Conservation (phyloP, 2,113 vertebrate species). For the Stictonetta naevosa region DNA sequence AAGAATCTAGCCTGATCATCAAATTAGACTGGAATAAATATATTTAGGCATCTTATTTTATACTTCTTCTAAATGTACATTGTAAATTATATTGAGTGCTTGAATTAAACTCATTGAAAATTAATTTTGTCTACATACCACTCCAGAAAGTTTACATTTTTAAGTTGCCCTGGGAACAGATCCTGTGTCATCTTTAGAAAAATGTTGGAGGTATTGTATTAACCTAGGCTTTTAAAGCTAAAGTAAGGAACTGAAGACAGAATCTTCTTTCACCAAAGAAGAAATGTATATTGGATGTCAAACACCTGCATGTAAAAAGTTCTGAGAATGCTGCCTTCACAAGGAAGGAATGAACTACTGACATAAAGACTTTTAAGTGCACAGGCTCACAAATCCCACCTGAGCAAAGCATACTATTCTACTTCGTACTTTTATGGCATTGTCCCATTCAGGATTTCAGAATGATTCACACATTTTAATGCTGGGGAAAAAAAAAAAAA, state of each 20-base stretch:
- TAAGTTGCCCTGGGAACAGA: neutral
- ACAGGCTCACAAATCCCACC: constrained; percentile 1
- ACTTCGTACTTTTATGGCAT: neutral
- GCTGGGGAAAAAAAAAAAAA: neutral
- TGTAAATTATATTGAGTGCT: neutral
- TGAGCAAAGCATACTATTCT: neutral
- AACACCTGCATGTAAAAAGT: constrained; percentile 30
- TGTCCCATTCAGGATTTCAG: neutral
- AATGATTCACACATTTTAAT: neutral
- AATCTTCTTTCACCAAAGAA: neutral
- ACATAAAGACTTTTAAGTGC: neutral
- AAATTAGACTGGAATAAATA: neutral
- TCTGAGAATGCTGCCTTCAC: neutral
- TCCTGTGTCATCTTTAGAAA: neutral
- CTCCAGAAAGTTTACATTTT: no score
- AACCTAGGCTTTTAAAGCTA: neutral
- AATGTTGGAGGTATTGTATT: neutral
- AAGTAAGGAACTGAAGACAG: neutral
- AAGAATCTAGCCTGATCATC: neutral
- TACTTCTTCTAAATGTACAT: neutral
- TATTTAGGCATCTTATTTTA: neutral
- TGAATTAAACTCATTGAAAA: neutral
- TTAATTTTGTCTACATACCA: neutral
- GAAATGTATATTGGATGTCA: neutral
- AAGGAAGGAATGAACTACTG: constrained; percentile 15